Evolutionary conservation across 2,113 vertebrate genomes (phyloP).

Genomic region (Amphilophus citrinellus): DNA sequence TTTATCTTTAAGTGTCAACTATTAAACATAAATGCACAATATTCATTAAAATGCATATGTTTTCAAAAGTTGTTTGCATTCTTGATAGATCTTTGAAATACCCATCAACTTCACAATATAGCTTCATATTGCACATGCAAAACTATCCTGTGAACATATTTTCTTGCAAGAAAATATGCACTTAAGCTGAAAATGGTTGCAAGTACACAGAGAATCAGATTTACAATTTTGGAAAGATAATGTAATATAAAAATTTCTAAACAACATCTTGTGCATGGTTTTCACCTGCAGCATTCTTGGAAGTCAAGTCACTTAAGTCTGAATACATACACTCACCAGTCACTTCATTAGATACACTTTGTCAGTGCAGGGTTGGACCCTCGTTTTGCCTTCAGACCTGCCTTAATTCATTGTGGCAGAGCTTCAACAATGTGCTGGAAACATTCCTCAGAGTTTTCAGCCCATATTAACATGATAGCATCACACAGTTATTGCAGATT

Average conservation of each 20-base stretch:
- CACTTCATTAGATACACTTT: background rate
- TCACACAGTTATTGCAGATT: background rate
- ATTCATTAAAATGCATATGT: rapidly evolving
- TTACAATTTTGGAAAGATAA: background rate
- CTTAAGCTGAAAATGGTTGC: background rate
- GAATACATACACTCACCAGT: background rate
- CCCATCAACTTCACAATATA: background rate
- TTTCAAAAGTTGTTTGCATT: background rate
- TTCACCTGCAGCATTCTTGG: background rate
- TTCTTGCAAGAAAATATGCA: background rate
- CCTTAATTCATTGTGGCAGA: background rate
- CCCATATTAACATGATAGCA: background rate
- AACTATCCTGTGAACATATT: background rate
- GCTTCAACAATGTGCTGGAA: background rate
- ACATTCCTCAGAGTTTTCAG: background rate
- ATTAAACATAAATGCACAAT: conserved; percentile 7
- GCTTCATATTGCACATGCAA: background rate
- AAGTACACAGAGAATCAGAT: background rate
- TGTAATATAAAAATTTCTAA: background rate
- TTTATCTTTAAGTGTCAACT: conserved; percentile 5
- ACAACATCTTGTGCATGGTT: background rate
- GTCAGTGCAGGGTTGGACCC: background rate
- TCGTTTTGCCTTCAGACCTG: background rate
- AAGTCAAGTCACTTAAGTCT: background rate
- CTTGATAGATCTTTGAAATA: background rate